Evolutionary conservation across 2,888 invertebrate species (phyloP), one percentile per base, ranked within the genome.

Genomic region (Coelopa pilipes): DNA sequence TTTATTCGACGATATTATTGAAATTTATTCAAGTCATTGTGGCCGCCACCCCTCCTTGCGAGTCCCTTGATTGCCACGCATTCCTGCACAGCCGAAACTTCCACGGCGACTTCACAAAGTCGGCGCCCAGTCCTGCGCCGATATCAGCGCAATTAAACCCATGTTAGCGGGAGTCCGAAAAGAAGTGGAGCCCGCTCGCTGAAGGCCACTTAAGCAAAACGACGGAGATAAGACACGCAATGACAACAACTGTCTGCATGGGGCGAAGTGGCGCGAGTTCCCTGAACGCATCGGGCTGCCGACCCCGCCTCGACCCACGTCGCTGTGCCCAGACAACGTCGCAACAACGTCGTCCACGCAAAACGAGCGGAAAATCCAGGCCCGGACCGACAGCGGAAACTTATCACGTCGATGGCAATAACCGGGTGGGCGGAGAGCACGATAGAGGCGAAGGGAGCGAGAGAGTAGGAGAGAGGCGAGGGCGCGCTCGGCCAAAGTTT

Each of bases 361-460:
- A 63, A 62, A 70, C 49, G 49, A 69, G 63, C 63, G 65, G 50
- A 66, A 74, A 70, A 81, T 79, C 78, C 80, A 80, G 60, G 53
- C n/a, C 50, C 46, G 13, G 57, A 59, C 57, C 57, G 69, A 62
- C 68, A 65, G 46, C 34, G 24, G 65, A 65, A 65, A 69, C 69
- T 69, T 69, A n/a, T 47, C 21, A 55, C 69, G 47, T 69, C 57
- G 59, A 69, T 55, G 46, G 69, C 69, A 47, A 15, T 69, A 34
- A 70, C 34, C 79, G 79, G 78, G 74, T 75, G 80, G 75, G 73
- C 62, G 72, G 34, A 65, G 73, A 65, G 55, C 62, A 47, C 65
- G 21, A 50, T 80, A 76, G 80, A 80, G 72, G 77, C 15, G 4
- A 53, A 53, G 53, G 3, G 53, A 3, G 53, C 3, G 53, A 7